phyloP scores from a whole-genome alignment of 2,888 invertebrate species.

The Pandemis cinnamomeana region DNA sequence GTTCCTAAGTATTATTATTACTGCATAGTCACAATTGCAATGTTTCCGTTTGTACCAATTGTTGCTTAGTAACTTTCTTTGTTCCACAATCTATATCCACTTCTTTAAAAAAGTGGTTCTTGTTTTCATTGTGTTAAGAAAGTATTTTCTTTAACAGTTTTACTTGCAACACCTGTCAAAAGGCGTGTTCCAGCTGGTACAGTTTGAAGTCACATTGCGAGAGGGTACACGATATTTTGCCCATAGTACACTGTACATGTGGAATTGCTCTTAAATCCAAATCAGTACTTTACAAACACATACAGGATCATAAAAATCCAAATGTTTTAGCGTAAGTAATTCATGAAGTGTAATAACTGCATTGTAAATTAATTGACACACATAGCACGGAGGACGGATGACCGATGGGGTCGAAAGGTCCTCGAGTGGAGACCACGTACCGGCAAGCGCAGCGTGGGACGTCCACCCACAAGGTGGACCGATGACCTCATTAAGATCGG shows the following conservation, averaged over 20 bases:
- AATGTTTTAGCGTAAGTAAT: constrained; percentile 75
- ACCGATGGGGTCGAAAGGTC: too few species aligned
- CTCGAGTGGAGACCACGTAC: too few species aligned
- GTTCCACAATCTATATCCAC: too few species aligned
- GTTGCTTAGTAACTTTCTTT: too few species aligned
- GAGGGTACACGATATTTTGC: constrained; percentile 63
- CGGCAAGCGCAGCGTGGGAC: too few species aligned
- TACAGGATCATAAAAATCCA: constrained; percentile 81
- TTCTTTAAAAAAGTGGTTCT: background rate
- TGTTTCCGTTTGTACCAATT: too few species aligned
- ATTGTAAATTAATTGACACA: too few species aligned
- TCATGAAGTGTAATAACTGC: background rate
- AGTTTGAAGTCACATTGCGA: constrained; percentile 73
- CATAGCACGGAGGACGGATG: too few species aligned
- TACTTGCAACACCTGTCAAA: constrained; percentile 71
- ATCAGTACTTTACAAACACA: constrained; percentile 81
- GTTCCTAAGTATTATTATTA: too few species aligned
- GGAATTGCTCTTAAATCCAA: constrained; percentile 79
- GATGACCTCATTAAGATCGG: too few species aligned
- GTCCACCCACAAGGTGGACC: too few species aligned
- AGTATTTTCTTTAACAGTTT: constrained; percentile 60
- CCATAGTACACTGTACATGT: constrained; percentile 76
- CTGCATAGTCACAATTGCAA: too few species aligned
- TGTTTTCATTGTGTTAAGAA: background rate
- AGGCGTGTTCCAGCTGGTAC: constrained; percentile 78